A percentile compares a stretch with the other conserved stretches of the same genome.
Conservation (phyloP, 2,888 invertebrate genomes). For the Heliconius sara region DNA sequence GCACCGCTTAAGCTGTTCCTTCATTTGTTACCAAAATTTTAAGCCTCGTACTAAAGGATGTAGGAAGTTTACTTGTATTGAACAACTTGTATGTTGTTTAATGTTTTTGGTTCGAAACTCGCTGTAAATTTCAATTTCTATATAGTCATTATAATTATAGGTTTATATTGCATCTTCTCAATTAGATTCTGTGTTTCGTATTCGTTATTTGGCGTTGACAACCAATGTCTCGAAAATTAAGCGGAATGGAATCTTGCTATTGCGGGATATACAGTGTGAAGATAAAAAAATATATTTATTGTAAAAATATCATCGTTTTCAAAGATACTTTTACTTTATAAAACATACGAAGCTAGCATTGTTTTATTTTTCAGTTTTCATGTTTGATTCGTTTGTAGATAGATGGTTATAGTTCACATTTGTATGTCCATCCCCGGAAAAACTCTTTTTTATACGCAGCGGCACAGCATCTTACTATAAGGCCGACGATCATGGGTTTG, state of each 20-base stretch:
- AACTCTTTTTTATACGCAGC: too few relatives aligned
- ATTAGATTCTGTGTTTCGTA: background rate
- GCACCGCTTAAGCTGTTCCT: constrained; percentile 30
- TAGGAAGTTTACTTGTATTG: constrained; percentile 21
- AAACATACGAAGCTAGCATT: too few relatives aligned
- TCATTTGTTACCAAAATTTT: constrained; percentile 39
- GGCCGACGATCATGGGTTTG: too few relatives aligned
- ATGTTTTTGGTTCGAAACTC: constrained; percentile 21
- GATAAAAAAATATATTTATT: too few relatives aligned
- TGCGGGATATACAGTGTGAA: background rate
- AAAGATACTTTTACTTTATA: too few relatives aligned
- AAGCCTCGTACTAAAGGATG: constrained; percentile 33
- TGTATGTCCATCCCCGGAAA: too few relatives aligned
- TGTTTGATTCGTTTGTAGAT: too few relatives aligned
- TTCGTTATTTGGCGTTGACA: background rate
- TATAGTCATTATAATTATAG: background rate
- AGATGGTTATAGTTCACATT: too few relatives aligned
- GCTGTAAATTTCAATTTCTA: constrained; percentile 9
- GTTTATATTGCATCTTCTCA: background rate
- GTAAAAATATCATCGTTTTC: too few relatives aligned
- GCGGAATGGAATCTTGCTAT: background rate
- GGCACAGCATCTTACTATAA: too few relatives aligned
- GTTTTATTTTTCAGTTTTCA: too few relatives aligned
- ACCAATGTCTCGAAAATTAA: background rate
- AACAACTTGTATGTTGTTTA: constrained; percentile 11